phyloP scores from a whole-genome alignment of 2,888 invertebrate species.

The Nudaria mundana region DNA sequence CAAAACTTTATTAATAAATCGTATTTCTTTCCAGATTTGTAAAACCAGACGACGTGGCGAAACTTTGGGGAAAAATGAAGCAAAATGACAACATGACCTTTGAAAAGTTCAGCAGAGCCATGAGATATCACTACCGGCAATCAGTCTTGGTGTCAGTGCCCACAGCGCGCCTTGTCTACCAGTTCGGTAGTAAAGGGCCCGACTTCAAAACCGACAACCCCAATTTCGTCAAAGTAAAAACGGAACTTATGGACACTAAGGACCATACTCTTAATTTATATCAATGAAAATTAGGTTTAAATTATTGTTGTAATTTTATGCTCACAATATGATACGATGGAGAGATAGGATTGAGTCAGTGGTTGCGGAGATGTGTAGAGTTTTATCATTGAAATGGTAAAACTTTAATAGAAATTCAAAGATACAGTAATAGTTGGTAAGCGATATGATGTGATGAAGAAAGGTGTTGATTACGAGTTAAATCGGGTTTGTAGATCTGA shows the following conservation, averaged over 20 bases:
- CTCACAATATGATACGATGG: constrained; percentile 35
- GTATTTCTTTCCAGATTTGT: constrained; percentile 84
- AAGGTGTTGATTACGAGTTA: constrained; percentile 3
- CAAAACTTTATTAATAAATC: constrained; percentile 20
- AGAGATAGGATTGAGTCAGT: constrained; percentile 32
- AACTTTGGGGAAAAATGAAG: constrained; percentile 92
- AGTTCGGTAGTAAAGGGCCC: constrained; percentile 90
- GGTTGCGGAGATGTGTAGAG: constrained; percentile 14
- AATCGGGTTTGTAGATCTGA: constrained; percentile 11
- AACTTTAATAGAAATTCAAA: constrained; percentile 19
- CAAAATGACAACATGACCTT: constrained; percentile 95
- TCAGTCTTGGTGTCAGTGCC: constrained; percentile 88
- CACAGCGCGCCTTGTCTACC: constrained; percentile 88
- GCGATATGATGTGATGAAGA: constrained; percentile 7
- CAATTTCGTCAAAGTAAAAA: constrained; percentile 66
- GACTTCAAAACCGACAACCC: constrained; percentile 87
- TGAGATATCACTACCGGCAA: constrained; percentile 92
- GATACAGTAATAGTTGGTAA: constrained; percentile 34
- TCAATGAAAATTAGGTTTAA: constrained; percentile 27
- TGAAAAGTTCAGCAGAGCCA: constrained; percentile 94
- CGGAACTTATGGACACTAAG: constrained; percentile 49
- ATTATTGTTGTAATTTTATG: constrained; percentile 33
- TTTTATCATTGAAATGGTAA: constrained; percentile 19
- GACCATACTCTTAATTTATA: constrained; percentile 56
- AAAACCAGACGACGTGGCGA: constrained; percentile 91